These are phyloP conservation scores for Pelobates cultripes DNA, from an alignment of 2,797 vertebrate genomes.

Conservation along the genomic window DNA sequence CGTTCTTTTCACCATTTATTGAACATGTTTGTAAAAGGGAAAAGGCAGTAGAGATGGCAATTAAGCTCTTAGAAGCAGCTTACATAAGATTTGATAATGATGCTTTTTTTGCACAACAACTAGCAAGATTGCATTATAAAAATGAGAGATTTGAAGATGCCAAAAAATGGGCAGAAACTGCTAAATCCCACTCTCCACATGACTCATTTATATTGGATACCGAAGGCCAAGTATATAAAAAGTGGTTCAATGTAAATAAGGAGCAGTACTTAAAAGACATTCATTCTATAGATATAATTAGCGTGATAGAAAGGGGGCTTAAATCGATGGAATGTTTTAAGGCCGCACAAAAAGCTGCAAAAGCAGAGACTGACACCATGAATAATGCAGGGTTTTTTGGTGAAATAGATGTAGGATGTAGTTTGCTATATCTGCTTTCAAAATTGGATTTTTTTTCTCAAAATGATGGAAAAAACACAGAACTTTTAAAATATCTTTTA, in stretches of 20 bases:
- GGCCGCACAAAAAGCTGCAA: constrained; percentile 71
- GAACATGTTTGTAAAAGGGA: constrained; percentile 70
- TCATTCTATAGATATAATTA: constrained; percentile 4
- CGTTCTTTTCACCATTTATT: constrained; percentile 79
- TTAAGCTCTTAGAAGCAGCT: too few species aligned
- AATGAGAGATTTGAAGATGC: constrained; percentile 77
- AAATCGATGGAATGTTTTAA: constrained; percentile 79
- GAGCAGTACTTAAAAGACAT: constrained; percentile 61
- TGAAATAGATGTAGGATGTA: too few species aligned
- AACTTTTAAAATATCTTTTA: constrained; percentile 59
- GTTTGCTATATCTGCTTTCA: too few species aligned
- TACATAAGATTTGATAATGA: too few species aligned
- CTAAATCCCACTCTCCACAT: constrained; percentile 67
- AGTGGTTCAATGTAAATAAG: constrained; percentile 74
- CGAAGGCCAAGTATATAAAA: constrained; percentile 80
- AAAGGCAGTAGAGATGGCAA: too few species aligned
- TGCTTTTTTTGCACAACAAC: constrained; percentile 64
- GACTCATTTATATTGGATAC: constrained; percentile 83
- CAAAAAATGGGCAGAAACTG: constrained; percentile 52
- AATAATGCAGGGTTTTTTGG: constrained; percentile 69
- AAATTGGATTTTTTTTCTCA: too few species aligned
- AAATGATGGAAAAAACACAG: too few species aligned
- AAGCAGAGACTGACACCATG: constrained; percentile 65
- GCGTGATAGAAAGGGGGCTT: constrained; percentile 73
- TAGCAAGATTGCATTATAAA: constrained; percentile 64